These are phyloP conservation scores for Nowickia ferox DNA, from an alignment of 2,888 invertebrate genomes.

Conservation along the genomic window DNA sequence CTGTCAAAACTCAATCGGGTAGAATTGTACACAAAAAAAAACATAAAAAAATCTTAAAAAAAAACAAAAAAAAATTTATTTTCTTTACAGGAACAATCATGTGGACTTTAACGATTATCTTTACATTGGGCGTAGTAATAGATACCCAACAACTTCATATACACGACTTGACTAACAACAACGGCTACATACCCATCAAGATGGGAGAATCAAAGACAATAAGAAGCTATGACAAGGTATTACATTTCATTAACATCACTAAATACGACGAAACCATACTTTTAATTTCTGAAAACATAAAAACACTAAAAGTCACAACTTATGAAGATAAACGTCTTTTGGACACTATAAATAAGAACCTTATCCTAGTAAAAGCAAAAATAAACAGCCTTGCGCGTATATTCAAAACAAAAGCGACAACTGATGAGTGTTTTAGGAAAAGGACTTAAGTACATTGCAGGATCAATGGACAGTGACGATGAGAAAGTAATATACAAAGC, in stretches of 20 bases:
- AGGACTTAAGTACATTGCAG: too few species aligned
- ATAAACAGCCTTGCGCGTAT: not conserved
- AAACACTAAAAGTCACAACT: not conserved
- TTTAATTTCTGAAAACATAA: not conserved
- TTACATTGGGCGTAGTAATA: too few species aligned
- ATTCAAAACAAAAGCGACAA: not conserved
- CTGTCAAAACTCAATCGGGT: not conserved
- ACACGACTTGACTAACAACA: too few species aligned
- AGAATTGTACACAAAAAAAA: constrained; percentile 8
- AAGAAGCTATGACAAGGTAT: constrained; percentile 10
- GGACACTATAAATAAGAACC: too few species aligned
- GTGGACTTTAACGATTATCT: too few species aligned
- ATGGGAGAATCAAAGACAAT: too few species aligned
- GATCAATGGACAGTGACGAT: constrained; percentile 7
- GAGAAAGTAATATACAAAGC: not conserved
- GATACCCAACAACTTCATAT: too few species aligned
- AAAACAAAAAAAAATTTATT: too few species aligned
- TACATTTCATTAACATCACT: not conserved
- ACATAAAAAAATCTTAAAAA: too few species aligned
- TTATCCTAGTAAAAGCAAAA: not conserved
- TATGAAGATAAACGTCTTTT: too few species aligned
- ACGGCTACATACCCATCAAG: too few species aligned
- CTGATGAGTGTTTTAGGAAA: not conserved
- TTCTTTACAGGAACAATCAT: too few species aligned
- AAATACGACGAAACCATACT: not conserved